Evolutionary conservation across 2,113 vertebrate species (phyloP), one percentile per base, ranked within the genome.

Genomic region (Dissostichus mawsoni): DNA sequence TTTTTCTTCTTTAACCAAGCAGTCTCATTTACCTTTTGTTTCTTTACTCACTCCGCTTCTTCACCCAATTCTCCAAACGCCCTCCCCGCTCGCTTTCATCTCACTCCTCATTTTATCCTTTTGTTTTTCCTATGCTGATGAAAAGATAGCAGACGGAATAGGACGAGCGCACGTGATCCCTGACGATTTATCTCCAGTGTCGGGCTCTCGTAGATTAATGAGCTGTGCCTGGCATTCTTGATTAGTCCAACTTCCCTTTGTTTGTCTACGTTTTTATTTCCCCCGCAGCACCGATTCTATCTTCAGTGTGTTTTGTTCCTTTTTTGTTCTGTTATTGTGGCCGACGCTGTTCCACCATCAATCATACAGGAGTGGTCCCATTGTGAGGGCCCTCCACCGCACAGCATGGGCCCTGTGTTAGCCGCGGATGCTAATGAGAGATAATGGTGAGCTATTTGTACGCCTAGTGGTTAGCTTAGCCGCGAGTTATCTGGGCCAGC

Each of bases 391-490:
- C 71, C 86, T 86, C 69, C 80, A 61, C 73, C 11, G 41, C 92
- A 47, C 92, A 84, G 92, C 83, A 2, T 76, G 92, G 78, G 86
- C 63, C 74, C 16, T 13, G 82, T 91, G 87, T 93, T 93, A 92
- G 93, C 89, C 56, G 44, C 55, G 80, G 89, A 94, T 92, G 93
- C 90, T 94, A 95, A 94, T 94, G 87, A 93, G 86, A 78, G 87
- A 89, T 91, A 92, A 93, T 92, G 82, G 87, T 17, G 52, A 41
- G 76, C 81, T 89, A 89, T 90, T 93, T 92, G 93, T 91, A 81
- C 74, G 57, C 82, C 72, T 76, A 59, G 76, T 90, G 86, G 77
- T 92, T 87, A 84, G 80, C 75, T 29, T 84, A 76, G 86, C 85
- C 3, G 20, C 3, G 52, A 86, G 86, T 75, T 86, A 90, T 89